Evolutionary conservation across 2,888 invertebrate genomes (phyloP).

Genomic region (Chirona hameri): DNA sequence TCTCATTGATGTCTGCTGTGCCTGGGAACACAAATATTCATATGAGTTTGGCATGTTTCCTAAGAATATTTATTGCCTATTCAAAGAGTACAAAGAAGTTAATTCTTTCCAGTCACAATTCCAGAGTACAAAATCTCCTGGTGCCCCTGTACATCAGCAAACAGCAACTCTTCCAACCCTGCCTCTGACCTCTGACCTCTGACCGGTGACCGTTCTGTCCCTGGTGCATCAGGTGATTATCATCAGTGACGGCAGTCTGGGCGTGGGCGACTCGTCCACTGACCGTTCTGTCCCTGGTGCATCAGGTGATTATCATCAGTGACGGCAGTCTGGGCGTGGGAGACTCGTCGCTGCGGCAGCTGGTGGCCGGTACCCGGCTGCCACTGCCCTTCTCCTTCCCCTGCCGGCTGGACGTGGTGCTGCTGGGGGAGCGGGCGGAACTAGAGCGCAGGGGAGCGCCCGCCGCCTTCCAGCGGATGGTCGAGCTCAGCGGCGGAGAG

Average conservation of each 20-base stretch:
- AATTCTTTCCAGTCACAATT: too few species aligned
- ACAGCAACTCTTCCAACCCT: too few species aligned
- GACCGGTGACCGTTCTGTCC: constrained; percentile 34
- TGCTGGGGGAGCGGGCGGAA: constrained; percentile 46
- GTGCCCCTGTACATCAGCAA: too few species aligned
- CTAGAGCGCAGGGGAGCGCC: constrained; percentile 45
- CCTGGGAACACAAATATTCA: too few species aligned
- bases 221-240: neutral
- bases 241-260: too few species aligned
- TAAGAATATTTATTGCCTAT: too few species aligned
- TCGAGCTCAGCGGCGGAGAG: constrained; percentile 65
- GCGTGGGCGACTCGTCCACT: neutral
- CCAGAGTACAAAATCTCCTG: too few species aligned
- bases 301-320: constrained; percentile 64
- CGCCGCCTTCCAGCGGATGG: constrained; percentile 73
- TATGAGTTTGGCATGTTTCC: too few species aligned
- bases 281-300: constrained; percentile 33
- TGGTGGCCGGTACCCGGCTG: constrained; percentile 49
- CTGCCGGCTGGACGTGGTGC: constrained; percentile 64
- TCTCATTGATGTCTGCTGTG: too few species aligned
- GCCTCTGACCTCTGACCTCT: too few species aligned
- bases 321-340: constrained; percentile 71
- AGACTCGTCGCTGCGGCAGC: constrained; percentile 57
- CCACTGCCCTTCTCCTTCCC: constrained; percentile 77
- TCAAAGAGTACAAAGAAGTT: too few species aligned